Base-by-base conservation (phyloP, 2,888 invertebrate genomes). In the Crematogaster levior region DNA sequence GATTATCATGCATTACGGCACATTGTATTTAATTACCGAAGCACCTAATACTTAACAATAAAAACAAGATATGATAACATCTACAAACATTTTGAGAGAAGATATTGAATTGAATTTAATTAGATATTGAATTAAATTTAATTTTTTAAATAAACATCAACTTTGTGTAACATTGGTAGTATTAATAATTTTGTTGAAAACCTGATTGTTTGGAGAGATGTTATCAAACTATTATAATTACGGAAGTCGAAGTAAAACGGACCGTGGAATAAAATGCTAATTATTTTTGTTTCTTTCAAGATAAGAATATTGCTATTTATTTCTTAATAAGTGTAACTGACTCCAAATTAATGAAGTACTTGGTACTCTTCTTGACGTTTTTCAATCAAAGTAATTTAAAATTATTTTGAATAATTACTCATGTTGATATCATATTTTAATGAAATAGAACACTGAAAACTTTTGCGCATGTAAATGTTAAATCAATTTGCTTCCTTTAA, bases 201-300 rank as follows among this genome's bases (percentile, higher is more conserved):
- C 4, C 2, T 10, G 5, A 18, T 24, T 53, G 46, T 66, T 7
- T 51, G 9, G 18, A 70, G 15, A 34, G 18, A 70, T 34, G 9
- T 66, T 66, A 70, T 70, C 30, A 1, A 6, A 0, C 3, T n/a
- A n/a, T n/a, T 9, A 72, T 56, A 53, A 27, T 72, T 72, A n/a
- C 6, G 0, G 12, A 61, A 21, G n/a, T 12, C n/a, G 21, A 61
- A 61, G 21, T 27, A 27, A 53, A 2, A 48, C 3, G n/a, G 53
- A 27, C 2, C 15, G 53, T 12, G 5, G 6, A 12, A 56, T 60
- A 6, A 60, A 3, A 60, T 12, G 2, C 7, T 9, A 27, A 7
- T 56, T 56, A 15, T 0, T 56, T 30, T 7, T 60, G n/a, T 60
- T n/a, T 60, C n/a, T 34, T 30, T 60, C 5, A 0, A 0, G n/a